Evolutionary conservation across 1,140 invertebrate species (phyloP), one percentile per base, ranked within the genome.

Genomic region (Asbolus verrucosus): DNA sequence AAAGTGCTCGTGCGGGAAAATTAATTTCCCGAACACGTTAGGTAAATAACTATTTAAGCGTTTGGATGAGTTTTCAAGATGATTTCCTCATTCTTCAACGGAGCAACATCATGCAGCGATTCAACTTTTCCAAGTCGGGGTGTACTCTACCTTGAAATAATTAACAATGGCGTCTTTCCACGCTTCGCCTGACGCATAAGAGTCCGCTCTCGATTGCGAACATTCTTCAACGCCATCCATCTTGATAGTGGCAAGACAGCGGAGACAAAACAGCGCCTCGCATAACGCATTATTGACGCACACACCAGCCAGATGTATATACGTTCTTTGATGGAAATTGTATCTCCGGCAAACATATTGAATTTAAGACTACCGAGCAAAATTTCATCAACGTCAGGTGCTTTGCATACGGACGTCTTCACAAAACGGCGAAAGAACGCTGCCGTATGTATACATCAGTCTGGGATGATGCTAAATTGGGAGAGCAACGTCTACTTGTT

Each of bases 301-400:
- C 30, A 46, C 63, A 46, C 27, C 46, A 19, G 14, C 9, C 46
- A 24, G 24, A 54, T 54, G 46, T 54, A 54, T 54, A 54, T 21
- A 54, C 46, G 63, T 46, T 31, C 63, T 65, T 65, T 65, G 63
- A 65, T 31, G 39, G 43, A 46, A 65, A 46, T 46, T 39, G 43
- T 46, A 65, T 46, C 63, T 65, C 63, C 11, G 39, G 39, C 63
- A 46, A 43, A 65, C 38, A 65, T 65, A 65, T 65, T 65, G 63
- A 65, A 65, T 65, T 65, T 65, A 65, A 65, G 39, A 65, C 19
- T 46, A 46, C 21, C 43, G 46, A 54, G 63, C 63, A 46, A 67
- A 67, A 67, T 67, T 67, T 67, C 65, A 67, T 67, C 65, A 59
- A 67, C 39, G 65, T 67, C 65, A 67, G 24, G 39, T 59, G 65